These are phyloP conservation scores for Eurytoma californica DNA, from an alignment of 2,888 invertebrate genomes.

Conservation along the genomic window DNA sequence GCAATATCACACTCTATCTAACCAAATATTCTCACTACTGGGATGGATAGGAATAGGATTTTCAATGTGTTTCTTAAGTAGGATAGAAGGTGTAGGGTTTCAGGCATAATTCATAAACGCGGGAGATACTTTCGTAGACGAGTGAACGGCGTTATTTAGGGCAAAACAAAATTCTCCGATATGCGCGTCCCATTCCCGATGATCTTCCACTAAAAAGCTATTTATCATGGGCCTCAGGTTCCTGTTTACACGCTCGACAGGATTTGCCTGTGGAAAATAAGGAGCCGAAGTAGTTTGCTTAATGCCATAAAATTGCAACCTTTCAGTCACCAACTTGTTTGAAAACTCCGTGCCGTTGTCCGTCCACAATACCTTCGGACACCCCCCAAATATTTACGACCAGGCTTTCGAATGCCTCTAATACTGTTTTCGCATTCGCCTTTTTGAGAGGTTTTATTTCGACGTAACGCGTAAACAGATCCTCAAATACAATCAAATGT, in stretches of 20 bases:
- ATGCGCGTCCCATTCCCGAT: conserved; percentile 52
- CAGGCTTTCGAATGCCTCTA: conserved; percentile 32
- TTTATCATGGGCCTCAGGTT: conserved; percentile 57
- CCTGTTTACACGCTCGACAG: conserved; percentile 58
- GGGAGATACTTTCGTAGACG: conserved; percentile 45
- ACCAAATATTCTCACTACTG: conserved; percentile 4
- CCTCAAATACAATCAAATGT: conserved; percentile 55
- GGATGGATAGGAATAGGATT: background rate
- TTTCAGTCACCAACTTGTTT: conserved; percentile 41
- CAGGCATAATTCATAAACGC: conserved; percentile 58
- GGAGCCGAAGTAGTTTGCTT: conserved; percentile 43
- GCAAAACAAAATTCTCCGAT: conserved; percentile 49
- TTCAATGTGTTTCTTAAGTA: background rate
- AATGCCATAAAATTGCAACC: conserved; percentile 35
- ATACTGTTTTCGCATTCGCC: conserved; percentile 52
- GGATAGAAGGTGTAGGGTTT: conserved; percentile 23
- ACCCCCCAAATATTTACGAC: conserved; percentile 44
- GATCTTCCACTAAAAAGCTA: conserved; percentile 26
- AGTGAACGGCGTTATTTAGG: conserved; percentile 22
- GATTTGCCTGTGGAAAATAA: conserved; percentile 60
- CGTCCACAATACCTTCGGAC: conserved; percentile 55
- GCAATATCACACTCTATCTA: conserved; percentile 28
- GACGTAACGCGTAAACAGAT: conserved; percentile 57
- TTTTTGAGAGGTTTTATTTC: conserved; percentile 51
- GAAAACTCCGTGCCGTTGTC: no score